These are phyloP conservation scores for Squalus acanthias DNA, from an alignment of 2,797 vertebrate species.

Conservation along the genomic window DNA sequence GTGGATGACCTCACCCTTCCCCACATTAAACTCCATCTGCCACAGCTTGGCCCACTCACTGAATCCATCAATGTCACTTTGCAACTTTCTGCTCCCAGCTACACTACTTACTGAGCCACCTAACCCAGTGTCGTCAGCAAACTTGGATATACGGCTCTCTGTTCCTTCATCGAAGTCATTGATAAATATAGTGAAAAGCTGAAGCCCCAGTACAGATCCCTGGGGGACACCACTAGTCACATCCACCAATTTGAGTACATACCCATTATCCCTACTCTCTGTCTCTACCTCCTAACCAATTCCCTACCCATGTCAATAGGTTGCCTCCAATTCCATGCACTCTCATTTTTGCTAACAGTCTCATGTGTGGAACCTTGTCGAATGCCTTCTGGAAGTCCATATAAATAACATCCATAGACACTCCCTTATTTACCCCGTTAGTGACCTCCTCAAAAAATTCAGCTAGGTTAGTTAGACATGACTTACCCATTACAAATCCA, in stretches of 20 bases:
- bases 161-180: not conserved
- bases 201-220: not conserved
- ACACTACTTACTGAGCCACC: not conserved
- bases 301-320: too few species aligned
- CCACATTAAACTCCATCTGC: not conserved
- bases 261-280: too few species aligned
- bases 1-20: not conserved
- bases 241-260: too few species aligned
- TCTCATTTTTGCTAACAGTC: too few species aligned
- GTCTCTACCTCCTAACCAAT: too few species aligned
- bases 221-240: too few species aligned
- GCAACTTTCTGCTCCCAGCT: not conserved
- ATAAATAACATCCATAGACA: too few species aligned
- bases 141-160: not conserved
- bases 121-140: not conserved
- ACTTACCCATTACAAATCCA: not conserved
- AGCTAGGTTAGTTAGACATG: not conserved
- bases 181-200: not conserved
- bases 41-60: not conserved
- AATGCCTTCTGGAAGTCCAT: too few species aligned
- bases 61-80: not conserved
- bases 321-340: too few species aligned
- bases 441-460: not conserved
- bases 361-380: too few species aligned
- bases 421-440: too few species aligned